Evolutionary conservation across 2,888 invertebrate species (phyloP).

Genomic region (Macrosoma leucophasiata): DNA sequence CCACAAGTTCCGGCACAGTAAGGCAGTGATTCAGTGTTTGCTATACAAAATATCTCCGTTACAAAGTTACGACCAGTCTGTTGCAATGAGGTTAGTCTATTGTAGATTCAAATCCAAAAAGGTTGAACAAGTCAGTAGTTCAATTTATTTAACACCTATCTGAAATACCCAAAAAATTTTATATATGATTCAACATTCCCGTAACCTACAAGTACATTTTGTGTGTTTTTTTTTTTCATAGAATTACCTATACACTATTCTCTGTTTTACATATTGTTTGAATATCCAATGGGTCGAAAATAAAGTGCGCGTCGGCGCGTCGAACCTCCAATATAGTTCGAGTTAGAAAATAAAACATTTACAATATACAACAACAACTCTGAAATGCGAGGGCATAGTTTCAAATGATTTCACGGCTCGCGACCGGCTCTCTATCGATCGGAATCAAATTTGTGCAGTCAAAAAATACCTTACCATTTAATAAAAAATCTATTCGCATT

Average conservation of each 20-base stretch:
- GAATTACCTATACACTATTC: conserved; percentile 68
- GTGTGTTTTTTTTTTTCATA: conserved; percentile 63
- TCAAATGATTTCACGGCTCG: conserved; percentile 35
- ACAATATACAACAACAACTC: conserved; percentile 55
- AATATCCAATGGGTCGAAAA: conserved; percentile 63
- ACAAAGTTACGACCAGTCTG: conserved; percentile 71
- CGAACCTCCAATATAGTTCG: conserved; percentile 41
- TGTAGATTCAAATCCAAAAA: conserved; percentile 76
- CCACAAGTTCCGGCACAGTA: conserved; percentile 66
- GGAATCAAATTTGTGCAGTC: conserved; percentile 53
- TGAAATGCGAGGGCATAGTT: conserved; percentile 66
- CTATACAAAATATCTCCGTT: conserved; percentile 72
- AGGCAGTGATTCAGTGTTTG: conserved; percentile 73
- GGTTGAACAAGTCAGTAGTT: conserved; percentile 67
- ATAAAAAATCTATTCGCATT: conserved; percentile 36
- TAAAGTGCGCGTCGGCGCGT: conserved; percentile 44
- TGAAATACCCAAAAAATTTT: conserved; percentile 61
- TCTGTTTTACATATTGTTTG: conserved; percentile 63
- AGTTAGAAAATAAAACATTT: conserved; percentile 42
- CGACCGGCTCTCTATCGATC: conserved; percentile 42
- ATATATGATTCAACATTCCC: conserved; percentile 70
- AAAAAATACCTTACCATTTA: conserved; percentile 42
- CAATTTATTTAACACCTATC: conserved; percentile 65
- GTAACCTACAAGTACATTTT: conserved; percentile 72
- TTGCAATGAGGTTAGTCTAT: conserved; percentile 69